phyloP scores from a whole-genome alignment of 64 coral and sea anemone genomes.

The Porites lutea region DNA sequence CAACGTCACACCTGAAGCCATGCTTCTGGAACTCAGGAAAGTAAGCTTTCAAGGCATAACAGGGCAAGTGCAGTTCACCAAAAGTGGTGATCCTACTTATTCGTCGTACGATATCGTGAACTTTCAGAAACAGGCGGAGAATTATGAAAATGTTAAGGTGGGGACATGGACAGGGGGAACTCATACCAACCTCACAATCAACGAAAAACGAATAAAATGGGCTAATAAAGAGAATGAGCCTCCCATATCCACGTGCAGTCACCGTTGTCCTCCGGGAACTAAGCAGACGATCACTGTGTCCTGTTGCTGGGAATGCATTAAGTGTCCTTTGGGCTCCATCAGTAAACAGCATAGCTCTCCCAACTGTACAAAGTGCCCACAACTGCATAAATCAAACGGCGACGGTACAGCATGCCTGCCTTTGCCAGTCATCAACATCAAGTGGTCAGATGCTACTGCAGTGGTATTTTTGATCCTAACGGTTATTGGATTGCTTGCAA shows the following conservation, averaged over 20 bases:
- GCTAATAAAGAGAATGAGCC: not conserved
- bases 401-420: slow-evolving; percentile 51
- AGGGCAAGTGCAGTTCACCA: slow-evolving; percentile 64
- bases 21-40: slow-evolving; percentile 25
- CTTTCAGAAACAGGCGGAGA: slow-evolving; percentile 36
- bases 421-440: slow-evolving; percentile 60
- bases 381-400: slow-evolving; percentile 48
- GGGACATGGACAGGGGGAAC: slow-evolving; percentile 59
- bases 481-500: not conserved
- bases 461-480: slow-evolving; percentile 12
- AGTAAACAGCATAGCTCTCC: slow-evolving; percentile 42
- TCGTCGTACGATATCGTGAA: slow-evolving; percentile 81
- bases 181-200: not conserved
- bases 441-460: slow-evolving; percentile 24
- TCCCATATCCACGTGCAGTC: slow-evolving; percentile 68
- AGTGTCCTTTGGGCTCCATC: slow-evolving; percentile 46
- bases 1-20: slow-evolving; percentile 30
- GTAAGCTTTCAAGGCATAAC: slow-evolving; percentile 79
- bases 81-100: slow-evolving; percentile 71
- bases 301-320: slow-evolving; percentile 12
- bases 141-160: slow-evolving; percentile 20
- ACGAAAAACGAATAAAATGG: not conserved
- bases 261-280: slow-evolving; percentile 69
- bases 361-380: slow-evolving; percentile 76
- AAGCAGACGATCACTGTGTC: slow-evolving; percentile 44